phyloP scores from a whole-genome alignment of 1,140 invertebrate genomes.

The Zaprionus africanus region DNA sequence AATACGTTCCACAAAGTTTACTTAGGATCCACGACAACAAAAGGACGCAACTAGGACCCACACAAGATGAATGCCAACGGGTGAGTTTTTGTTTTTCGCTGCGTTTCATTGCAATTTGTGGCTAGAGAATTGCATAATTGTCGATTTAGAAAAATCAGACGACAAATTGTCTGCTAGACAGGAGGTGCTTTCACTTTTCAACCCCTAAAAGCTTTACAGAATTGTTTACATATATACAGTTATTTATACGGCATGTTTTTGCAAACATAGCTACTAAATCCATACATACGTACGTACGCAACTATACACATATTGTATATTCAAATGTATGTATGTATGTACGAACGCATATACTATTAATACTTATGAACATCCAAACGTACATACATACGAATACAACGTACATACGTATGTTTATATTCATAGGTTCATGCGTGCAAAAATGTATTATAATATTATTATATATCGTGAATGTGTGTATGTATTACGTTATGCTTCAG shows the following conservation, averaged over 20 bases:
- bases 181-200: slow-evolving; percentile 66
- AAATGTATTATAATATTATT: background rate
- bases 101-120: background rate
- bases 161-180: slow-evolving; percentile 42
- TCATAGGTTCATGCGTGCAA: background rate
- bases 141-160: background rate
- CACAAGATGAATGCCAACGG: slow-evolving; percentile 62
- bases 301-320: too few species aligned
- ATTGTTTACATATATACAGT: slow-evolving; percentile 1
- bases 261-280: background rate
- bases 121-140: slow-evolving; percentile 55
- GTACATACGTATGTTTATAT: background rate
- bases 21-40: slow-evolving; percentile 2
- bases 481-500: background rate
- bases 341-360: background rate
- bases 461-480: background rate
- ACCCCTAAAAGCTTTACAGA: slow-evolving; percentile 38
- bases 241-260: background rate
- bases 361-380: background rate
- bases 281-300: background rate
- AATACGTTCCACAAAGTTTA: slow-evolving; percentile 2
- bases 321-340: too few species aligned
- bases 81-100: slow-evolving; percentile 41
- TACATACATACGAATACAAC: background rate
- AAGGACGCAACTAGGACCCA: slow-evolving; percentile 22